Evolutionary conservation across 2,888 invertebrate species (phyloP), one percentile per base, ranked within the genome.

Genomic region (Pegoplata infirma): DNA sequence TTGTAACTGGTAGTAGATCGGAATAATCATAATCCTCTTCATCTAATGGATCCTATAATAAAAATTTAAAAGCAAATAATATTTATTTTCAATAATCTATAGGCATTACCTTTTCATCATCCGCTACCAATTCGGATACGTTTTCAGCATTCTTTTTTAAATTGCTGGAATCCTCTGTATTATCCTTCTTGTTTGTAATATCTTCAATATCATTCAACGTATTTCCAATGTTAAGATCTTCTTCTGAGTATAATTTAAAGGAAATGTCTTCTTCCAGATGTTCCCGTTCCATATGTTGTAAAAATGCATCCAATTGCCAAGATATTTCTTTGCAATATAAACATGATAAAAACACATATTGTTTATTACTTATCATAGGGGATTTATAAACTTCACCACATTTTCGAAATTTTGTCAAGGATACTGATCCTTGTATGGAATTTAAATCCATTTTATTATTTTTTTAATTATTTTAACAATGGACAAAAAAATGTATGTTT

Each of bases 371-470:
- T 36, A 63, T 36, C 17, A 12, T 21, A 44, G 75, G 66, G 0
- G 75, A 63, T 56, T 59, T 75, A 51, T 71, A 79, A 44, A 79
- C 25, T 55, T 71, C 58, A 25, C 79, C 79, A 51, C 75, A 79
- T 67, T 75, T 74, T 6, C 25, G 56, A 44, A 61, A 74, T 49
- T 66, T 71, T 8, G 69, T 49, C 3, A 68, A 36, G 5, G 56
- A 51, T 21, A 68, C 21, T 14, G 14, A 0, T 23, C 5, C 46
- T 46, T 16, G 21, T 16, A 21, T 44, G 3, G 14, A 32, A 2
- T 21, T n/a, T 23, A 51, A 51, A 19, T 73, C n/a, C n/a, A n/a
- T n/a, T n/a, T n/a, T n/a, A n/a, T n/a, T n/a, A n/a, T n/a, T n/a
- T n/a, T n/a, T n/a, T n/a, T n/a, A n/a, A n/a, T n/a, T n/a, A n/a